Conservation (phyloP, 2,888 invertebrate species). For the Aspidiotus rigidus region DNA sequence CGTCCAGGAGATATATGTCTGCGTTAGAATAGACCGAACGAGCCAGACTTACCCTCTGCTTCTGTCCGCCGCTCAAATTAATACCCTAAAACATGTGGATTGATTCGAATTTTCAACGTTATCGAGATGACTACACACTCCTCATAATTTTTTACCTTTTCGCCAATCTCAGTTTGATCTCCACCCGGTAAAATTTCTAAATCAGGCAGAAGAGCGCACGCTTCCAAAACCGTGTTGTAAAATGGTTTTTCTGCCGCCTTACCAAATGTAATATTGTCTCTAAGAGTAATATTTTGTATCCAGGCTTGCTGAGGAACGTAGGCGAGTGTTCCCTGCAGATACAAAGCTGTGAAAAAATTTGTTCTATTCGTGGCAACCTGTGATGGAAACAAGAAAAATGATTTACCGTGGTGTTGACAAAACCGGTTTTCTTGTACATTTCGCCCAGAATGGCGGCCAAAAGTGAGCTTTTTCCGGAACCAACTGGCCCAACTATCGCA, state of each 20-base stretch:
- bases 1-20: constrained; percentile 52
- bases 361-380: background rate
- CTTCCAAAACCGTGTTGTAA: constrained; percentile 73
- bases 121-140: too few relatives aligned
- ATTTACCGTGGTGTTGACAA: constrained; percentile 55
- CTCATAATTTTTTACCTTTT: constrained; percentile 51
- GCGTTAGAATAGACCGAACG: constrained; percentile 46
- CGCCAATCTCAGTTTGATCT: constrained; percentile 95
- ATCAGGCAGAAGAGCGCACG: constrained; percentile 84
- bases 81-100: constrained; percentile 42
- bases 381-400: constrained; percentile 40
- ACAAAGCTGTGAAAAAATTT: background rate
- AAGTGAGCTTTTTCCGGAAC: constrained; percentile 81
- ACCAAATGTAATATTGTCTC: constrained; percentile 88
- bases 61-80: constrained; percentile 48
- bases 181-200: constrained; percentile 87
- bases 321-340: constrained; percentile 52
- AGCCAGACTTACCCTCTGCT: constrained; percentile 47
- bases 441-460: constrained; percentile 79
- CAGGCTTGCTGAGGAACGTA: constrained; percentile 94
- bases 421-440: constrained; percentile 75
- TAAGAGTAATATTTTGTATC: constrained; percentile 92
- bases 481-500: constrained; percentile 81
- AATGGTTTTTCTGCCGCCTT: constrained; percentile 57
- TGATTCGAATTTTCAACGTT: constrained; percentile 10